Conservation (phyloP, 2,113 vertebrate species). For the Heterotilapia buettikoferi region DNA sequence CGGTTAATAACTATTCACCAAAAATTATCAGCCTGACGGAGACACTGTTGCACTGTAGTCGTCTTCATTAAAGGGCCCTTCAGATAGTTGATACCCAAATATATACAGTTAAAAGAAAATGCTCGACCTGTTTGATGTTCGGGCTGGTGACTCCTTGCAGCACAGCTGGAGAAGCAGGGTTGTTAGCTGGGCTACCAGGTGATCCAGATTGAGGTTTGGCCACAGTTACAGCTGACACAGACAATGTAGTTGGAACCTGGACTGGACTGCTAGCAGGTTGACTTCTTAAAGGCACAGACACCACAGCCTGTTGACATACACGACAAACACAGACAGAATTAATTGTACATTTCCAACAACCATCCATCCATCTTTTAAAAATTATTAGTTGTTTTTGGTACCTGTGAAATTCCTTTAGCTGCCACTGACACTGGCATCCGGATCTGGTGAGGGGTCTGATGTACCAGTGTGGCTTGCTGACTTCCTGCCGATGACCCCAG, state of each 20-base stretch:
- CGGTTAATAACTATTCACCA: not conserved
- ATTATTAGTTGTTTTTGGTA: slow-evolving; percentile 31
- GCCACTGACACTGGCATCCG: slow-evolving; percentile 81
- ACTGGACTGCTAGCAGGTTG: slow-evolving; percentile 71
- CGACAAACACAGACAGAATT: not conserved
- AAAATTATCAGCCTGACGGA: not conserved
- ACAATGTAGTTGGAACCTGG: slow-evolving; percentile 74
- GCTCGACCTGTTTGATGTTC: slow-evolving; percentile 89
- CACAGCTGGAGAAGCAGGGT: slow-evolving; percentile 73
- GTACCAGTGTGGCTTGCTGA: slow-evolving; percentile 76
- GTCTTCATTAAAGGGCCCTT: not conserved
- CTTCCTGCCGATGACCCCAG: slow-evolving; percentile 65
- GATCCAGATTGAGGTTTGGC: slow-evolving; percentile 79
- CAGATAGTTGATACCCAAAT: not conserved
- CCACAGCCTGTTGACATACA: slow-evolving; percentile 70
- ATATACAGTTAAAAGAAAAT: not conserved
- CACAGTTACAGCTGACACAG: slow-evolving; percentile 76
- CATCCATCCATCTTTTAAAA: not conserved
- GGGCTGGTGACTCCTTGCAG: slow-evolving; percentile 84
- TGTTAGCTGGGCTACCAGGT: slow-evolving; percentile 73
- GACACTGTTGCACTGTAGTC: not conserved
- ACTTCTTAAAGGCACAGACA: slow-evolving; percentile 85
- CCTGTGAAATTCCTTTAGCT: slow-evolving; percentile 87
- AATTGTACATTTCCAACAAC: not conserved
- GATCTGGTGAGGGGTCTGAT: slow-evolving; percentile 83